Evolutionary conservation across 2,113 vertebrate genomes (phyloP), one percentile per base, ranked within the genome.

Genomic region (Chaetorhynchus papuensis): DNA sequence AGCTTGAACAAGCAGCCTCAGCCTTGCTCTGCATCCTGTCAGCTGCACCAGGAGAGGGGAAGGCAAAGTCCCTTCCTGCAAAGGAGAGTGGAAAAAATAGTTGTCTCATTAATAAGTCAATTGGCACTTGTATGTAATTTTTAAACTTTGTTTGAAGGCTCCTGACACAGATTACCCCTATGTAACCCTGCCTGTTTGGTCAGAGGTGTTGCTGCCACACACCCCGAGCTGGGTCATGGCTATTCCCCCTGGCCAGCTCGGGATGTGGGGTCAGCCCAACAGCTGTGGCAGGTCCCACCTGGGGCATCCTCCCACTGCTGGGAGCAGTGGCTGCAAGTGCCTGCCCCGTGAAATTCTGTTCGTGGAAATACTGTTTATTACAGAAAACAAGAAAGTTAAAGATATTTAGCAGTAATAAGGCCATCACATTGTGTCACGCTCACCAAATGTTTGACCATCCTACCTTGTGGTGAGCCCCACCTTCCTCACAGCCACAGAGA

Each of bases 401-500:
- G 42, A 21, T 37, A 52, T 14, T 14, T 23, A 75, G 35, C 3
- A 30, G 33, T 20, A 45, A 15, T 9, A 26, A 82, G 57, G 35
- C 35, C 35, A 27, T 39, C 21, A 9, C 4, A 5, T 42, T 35
- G 18, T 18, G 56, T 42, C 56, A 33, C 17, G 31, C n/a, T 69
- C 74, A 44, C 35, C 39, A 42, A 61, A 6, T 47, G 18, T 33
- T 50, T 70, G 56, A 37, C 59, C 30, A 16, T 44, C 24, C 35
- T 28, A 3, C 70, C 59, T 31, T 27, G n/a, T 27, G 41, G 15
- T 35, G 30, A 45, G 22, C 45, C 72, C 23, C n/a, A 16, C 42
- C 44, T 45, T 50, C 39, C 42, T 63, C 2, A 1, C 7, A 26
- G 81, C 23, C 0, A 0, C 66, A 1, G 2, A 30, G 39, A 23